Evolutionary conservation across 2,113 vertebrate genomes (phyloP), one percentile per base, ranked within the genome.

Genomic region (Thunnus thynnus): DNA sequence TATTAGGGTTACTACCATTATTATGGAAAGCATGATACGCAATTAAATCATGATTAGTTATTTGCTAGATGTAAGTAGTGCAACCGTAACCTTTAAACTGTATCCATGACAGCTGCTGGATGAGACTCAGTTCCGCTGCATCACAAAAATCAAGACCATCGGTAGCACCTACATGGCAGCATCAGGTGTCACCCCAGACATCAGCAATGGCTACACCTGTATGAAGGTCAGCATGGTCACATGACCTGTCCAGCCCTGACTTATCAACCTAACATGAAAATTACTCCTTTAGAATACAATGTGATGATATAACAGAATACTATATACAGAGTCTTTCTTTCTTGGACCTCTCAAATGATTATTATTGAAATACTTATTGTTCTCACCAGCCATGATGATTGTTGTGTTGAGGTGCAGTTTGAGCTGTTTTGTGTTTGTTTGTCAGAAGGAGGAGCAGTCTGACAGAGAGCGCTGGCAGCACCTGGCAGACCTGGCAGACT

Each of bases 161-260:
- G 98, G 98, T 84, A 99, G 98, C 93, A 99, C 98, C 61, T 99
- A 99, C 72, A 99, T 99, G 98, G 98, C 98, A 0, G 98, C 98
- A 4, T 99, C 98, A 0, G 98, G 98, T 0, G 97, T 99, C 72
- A 99, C 94, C 41, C 84, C 95, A 11, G 94, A 96, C 36, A 68
- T 90, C 60, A 94, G 85, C 82, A 98, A 98, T 0, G 97, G 97
- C 4, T 97, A 95, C 6, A 82, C 82, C 65, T 95, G 95, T 82
- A 94, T 92, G 82, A 97, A 97, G 96, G 96, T 97, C 74, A 83
- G 83, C 30, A 9, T 12, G 7, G 41, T 72, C 52, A 64, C 14
- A 2, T 57, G 70, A 54, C 52, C 5, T 41, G 22, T 32, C 2
- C 3, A 13, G 18, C 9, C 48, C 47, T 66, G 2, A 72, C 9